Percentiles rank a stretch among this genome's conserved stretches.
Conservation (phyloP, 1,140 invertebrate species). For the Hylyphantes graminicola region DNA sequence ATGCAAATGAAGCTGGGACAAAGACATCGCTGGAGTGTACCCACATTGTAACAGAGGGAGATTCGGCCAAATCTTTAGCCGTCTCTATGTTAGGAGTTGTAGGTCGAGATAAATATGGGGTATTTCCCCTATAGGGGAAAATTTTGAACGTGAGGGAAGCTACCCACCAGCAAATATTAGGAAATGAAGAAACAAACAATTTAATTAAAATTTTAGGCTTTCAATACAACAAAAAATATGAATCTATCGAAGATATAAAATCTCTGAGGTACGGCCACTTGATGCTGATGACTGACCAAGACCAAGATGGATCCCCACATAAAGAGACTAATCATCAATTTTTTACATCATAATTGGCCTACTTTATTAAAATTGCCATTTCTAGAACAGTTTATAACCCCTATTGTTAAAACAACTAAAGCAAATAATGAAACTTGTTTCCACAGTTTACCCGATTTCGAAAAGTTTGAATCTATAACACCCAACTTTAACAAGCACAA, state of each 20-base stretch:
- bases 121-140: slow-evolving; percentile 99
- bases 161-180: slow-evolving; percentile 94
- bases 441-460: slow-evolving; percentile 97
- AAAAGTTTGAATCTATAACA: slow-evolving; percentile 94
- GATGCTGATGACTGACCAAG: slow-evolving; percentile 99
- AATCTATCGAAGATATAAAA: slow-evolving; percentile 87
- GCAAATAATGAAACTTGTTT: slow-evolving; percentile 84
- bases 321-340: slow-evolving; percentile 98
- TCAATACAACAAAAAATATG: slow-evolving; percentile 97
- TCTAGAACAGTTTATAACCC: slow-evolving; percentile 98
- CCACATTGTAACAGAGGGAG: slow-evolving; percentile 98
- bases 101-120: too few relatives aligned
- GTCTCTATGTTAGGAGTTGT: too few relatives aligned
- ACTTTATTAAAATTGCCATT: slow-evolving; percentile 89
- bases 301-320: slow-evolving; percentile 98
- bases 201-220: slow-evolving; percentile 94
- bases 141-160: slow-evolving; percentile 98
- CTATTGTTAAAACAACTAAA: slow-evolving; percentile 97
- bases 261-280: slow-evolving; percentile 94
- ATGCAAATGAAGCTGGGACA: slow-evolving; percentile 96
- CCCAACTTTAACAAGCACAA: slow-evolving; percentile 91
- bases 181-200: slow-evolving; percentile 98
- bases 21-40: slow-evolving; percentile 91
- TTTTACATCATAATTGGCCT: slow-evolving; percentile 99
- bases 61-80: too few relatives aligned